Percentiles rank a stretch among this genome's conserved stretches.
Conservation (phyloP, 2,113 vertebrate genomes). For the Echinops telfairi region DNA sequence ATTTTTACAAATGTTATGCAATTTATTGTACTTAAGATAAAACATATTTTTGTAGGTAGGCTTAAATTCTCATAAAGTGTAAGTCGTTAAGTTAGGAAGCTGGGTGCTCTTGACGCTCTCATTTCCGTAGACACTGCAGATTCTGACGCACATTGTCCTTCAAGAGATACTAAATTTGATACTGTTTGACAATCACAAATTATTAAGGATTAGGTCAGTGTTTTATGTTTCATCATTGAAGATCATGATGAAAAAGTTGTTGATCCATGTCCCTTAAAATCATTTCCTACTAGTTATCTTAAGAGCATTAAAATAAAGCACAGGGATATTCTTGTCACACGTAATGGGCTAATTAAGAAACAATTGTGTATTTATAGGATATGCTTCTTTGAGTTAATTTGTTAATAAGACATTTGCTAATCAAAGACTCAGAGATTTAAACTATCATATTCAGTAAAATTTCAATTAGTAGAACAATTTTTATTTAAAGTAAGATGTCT, state of each 20-base stretch:
- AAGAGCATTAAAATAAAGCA: too few species aligned
- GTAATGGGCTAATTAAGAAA: slow-evolving; percentile 34
- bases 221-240: slow-evolving; percentile 6
- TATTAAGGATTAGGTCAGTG: neutral
- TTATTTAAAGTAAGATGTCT: neutral
- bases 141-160: neutral
- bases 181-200: slow-evolving; percentile 12
- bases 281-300: neutral
- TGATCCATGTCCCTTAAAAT: slow-evolving; percentile 2
- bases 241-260: neutral
- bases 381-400: slow-evolving; percentile 35
- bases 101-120: neutral
- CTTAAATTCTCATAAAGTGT: neutral
- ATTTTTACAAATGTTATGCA: neutral
- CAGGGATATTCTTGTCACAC: neutral
- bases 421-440: neutral
- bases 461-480: neutral
- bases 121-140: neutral
- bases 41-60: neutral
- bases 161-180: neutral
- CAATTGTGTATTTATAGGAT: neutral
- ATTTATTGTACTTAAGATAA: neutral
- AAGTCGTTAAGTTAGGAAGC: neutral
- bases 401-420: neutral
- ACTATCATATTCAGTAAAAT: slow-evolving; percentile 6